These are phyloP conservation scores for Protosalanx chinensis DNA, from an alignment of 2,797 vertebrate genomes.

Conservation along the genomic window DNA sequence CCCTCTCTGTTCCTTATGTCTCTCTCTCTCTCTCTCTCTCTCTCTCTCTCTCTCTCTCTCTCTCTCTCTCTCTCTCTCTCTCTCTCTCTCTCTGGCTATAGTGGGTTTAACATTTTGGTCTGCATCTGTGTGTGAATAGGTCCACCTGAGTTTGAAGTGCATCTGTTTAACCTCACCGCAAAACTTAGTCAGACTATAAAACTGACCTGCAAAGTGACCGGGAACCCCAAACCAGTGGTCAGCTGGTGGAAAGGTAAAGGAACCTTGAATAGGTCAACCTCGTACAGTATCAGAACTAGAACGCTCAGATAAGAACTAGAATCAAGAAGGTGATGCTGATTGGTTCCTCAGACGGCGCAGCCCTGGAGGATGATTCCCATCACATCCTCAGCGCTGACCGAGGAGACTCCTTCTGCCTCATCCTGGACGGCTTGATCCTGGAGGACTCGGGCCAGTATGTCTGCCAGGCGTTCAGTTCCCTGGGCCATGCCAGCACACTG, in stretches of 20 bases:
- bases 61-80: background rate
- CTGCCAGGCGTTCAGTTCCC: conserved; percentile 85
- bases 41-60: background rate
- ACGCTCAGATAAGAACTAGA: background rate
- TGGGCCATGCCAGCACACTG: conserved; percentile 83
- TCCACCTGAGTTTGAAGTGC: conserved; percentile 82
- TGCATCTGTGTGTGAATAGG: conserved; percentile 61
- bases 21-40: background rate
- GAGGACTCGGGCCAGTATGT: conserved; percentile 90
- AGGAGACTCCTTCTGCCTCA: conserved; percentile 81
- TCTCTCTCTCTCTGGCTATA: background rate
- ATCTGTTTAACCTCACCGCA: conserved; percentile 79
- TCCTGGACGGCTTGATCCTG: conserved; percentile 83
- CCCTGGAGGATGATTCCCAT: conserved; percentile 86
- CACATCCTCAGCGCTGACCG: conserved; percentile 90
- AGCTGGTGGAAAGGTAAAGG: conserved; percentile 92
- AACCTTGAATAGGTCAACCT: background rate
- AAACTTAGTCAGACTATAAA: conserved; percentile 90
- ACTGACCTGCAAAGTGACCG: conserved; percentile 85
- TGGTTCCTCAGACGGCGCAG: conserved; percentile 78
- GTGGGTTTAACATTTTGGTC: background rate
- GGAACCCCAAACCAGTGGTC: conserved; percentile 82
- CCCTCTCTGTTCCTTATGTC: too few species aligned
- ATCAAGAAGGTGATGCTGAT: background rate
- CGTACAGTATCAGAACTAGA: background rate